Evolutionary conservation across 2,113 vertebrate species (phyloP).

Genomic region (Scartelaos histophorus): DNA sequence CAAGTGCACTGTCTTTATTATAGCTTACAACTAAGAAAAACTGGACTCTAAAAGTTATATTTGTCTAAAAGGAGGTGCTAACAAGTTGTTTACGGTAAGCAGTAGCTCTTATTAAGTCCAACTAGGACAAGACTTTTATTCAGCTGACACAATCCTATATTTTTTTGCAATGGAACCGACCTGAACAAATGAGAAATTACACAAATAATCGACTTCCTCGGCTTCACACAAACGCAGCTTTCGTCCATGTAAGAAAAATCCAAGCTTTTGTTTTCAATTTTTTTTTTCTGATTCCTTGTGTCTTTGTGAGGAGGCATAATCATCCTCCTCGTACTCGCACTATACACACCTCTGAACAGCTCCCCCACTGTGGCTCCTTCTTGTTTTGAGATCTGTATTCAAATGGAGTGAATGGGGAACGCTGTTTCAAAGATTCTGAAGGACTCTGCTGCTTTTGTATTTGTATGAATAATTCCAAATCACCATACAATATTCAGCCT

Average conservation of each 20-base stretch:
- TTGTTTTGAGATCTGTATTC: not conserved
- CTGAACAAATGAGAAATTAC: no score
- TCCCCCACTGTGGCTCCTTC: not conserved
- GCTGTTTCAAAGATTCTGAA: not conserved
- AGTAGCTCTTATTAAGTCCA: no score
- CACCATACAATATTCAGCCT: not conserved
- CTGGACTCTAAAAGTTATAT: no score
- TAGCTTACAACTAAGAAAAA: not conserved
- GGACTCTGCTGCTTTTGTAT: not conserved
- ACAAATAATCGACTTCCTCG: no score
- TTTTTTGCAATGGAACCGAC: no score
- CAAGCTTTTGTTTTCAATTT: not conserved
- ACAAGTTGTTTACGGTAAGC: no score
- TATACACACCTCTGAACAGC: not conserved
- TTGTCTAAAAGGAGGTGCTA: no score
- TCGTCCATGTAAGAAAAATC: not conserved
- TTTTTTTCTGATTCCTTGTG: not conserved
- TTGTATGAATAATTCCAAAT: not conserved
- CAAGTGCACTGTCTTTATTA: not conserved
- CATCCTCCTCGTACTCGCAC: not conserved
- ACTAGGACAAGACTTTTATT: no score
- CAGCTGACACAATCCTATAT: no score
- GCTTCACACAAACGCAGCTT: constrained; percentile 28
- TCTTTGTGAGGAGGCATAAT: not conserved
- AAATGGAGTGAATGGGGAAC: not conserved